Evolutionary conservation across 2,113 vertebrate genomes (phyloP).

Genomic region (Saguinus midas): DNA sequence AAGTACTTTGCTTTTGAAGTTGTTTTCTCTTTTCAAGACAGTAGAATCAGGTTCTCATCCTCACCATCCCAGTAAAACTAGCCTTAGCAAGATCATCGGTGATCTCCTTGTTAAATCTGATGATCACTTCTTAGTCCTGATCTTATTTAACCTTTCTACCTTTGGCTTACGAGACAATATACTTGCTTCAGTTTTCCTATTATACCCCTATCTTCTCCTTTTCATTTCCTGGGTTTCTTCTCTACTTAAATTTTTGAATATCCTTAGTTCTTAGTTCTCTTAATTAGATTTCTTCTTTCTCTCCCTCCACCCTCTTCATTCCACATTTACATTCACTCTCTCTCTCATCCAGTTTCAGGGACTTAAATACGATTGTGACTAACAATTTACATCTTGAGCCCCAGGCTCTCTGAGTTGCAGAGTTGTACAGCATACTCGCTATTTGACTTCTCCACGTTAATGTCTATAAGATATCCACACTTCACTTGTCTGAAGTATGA

Average conservation of each 20-base stretch:
- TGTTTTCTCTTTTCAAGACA: background rate
- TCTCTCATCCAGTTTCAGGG: background rate
- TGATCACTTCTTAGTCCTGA: no score
- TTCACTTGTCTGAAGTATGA: no score
- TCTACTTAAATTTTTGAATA: background rate
- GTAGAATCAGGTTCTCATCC: background rate
- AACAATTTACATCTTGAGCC: background rate
- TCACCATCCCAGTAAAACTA: background rate
- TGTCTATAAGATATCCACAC: background rate
- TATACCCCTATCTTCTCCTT: background rate
- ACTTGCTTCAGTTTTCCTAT: background rate
- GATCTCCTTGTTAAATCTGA: background rate
- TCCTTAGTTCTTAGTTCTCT: background rate
- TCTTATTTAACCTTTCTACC: background rate
- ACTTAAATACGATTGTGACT: background rate
- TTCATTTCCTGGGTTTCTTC: background rate
- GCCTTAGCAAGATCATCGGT: no score
- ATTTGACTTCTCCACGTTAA: background rate
- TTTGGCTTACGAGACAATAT: background rate
- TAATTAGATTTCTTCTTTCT: background rate
- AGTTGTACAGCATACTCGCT: background rate
- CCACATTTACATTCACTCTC: background rate
- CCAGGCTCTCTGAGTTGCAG: background rate
- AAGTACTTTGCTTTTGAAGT: background rate
- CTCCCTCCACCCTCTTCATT: background rate